A percentile compares a stretch with the other conserved stretches of the same genome.
phyloP scores from a whole-genome alignment of 2,113 vertebrate genomes.

The Cathartes aura region DNA sequence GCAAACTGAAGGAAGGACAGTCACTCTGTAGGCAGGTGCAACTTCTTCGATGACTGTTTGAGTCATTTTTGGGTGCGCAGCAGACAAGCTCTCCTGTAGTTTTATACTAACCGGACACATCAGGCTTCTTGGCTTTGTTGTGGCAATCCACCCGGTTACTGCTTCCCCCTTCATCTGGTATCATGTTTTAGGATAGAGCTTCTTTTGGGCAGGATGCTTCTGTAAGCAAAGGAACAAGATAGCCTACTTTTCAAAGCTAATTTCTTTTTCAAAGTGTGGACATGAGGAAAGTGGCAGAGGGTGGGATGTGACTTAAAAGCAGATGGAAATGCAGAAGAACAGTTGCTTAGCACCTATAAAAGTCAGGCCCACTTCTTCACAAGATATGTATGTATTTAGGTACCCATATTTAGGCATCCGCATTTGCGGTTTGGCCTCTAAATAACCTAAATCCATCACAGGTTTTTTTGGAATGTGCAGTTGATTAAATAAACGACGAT shows the following conservation, averaged over 20 bases:
- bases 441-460: not conserved
- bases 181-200: not conserved
- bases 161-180: not conserved
- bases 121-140: not conserved
- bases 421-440: not conserved
- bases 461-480: not conserved
- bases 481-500: not conserved
- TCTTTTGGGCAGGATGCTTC: not conserved
- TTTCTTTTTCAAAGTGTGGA: not conserved
- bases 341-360: constrained; percentile 62
- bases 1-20: not conserved
- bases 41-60: not conserved
- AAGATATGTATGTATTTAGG: constrained; percentile 7
- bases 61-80: not conserved
- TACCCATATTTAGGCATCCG: not conserved
- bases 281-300: constrained; percentile 41
- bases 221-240: not conserved
- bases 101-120: not conserved
- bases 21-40: not conserved
- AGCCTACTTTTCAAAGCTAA: not conserved
- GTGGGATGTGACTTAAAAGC: constrained; percentile 46
- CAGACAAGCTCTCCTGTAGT: not conserved
- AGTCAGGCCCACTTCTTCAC: constrained; percentile 60
- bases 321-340: constrained; percentile 52
- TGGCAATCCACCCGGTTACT: too few relatives aligned